Evolutionary conservation across 2,113 vertebrate genomes (phyloP).

Genomic region (Hippocampus mohnikei): DNA sequence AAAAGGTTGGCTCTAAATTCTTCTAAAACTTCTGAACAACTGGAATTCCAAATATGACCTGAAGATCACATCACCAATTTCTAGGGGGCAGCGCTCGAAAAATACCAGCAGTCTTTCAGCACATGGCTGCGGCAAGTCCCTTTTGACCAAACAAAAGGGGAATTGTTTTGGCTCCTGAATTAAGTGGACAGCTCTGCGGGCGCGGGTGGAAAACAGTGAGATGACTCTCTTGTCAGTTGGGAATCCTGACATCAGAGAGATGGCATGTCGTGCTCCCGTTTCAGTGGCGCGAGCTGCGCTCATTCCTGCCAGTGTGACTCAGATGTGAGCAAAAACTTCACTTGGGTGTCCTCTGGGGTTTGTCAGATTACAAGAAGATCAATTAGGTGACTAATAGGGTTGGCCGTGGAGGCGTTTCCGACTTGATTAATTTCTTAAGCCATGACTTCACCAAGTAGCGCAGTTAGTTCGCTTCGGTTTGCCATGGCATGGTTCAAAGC

Average conservation of each 20-base stretch:
- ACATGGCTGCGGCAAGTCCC: conserved; percentile 21
- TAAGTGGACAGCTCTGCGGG: conserved; percentile 58
- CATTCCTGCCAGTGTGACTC: background rate
- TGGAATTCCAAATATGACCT: conserved; percentile 18
- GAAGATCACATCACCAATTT: conserved; percentile 22
- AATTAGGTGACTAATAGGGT: background rate
- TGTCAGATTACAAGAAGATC: background rate
- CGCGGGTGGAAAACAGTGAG: conserved; percentile 48
- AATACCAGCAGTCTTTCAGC: conserved; percentile 44
- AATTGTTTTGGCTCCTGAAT: conserved; percentile 55
- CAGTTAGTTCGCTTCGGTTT: background rate
- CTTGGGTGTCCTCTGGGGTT: background rate
- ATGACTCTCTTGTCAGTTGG: conserved; percentile 52
- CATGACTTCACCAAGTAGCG: background rate
- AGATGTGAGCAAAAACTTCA: background rate
- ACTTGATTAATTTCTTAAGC: background rate
- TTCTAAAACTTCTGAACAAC: conserved; percentile 1
- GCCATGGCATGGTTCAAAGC: background rate
- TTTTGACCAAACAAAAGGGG: conserved; percentile 46
- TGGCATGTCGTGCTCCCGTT: conserved; percentile 40
- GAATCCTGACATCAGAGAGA: conserved; percentile 62
- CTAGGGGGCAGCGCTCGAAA: conserved; percentile 32
- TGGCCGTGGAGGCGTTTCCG: background rate
- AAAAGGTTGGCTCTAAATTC: conserved; percentile 10
- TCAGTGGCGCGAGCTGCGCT: conserved; percentile 12